Evolutionary conservation across 2,888 invertebrate species (phyloP), one percentile per base, ranked within the genome.

Genomic region (Cantharis rustica): DNA sequence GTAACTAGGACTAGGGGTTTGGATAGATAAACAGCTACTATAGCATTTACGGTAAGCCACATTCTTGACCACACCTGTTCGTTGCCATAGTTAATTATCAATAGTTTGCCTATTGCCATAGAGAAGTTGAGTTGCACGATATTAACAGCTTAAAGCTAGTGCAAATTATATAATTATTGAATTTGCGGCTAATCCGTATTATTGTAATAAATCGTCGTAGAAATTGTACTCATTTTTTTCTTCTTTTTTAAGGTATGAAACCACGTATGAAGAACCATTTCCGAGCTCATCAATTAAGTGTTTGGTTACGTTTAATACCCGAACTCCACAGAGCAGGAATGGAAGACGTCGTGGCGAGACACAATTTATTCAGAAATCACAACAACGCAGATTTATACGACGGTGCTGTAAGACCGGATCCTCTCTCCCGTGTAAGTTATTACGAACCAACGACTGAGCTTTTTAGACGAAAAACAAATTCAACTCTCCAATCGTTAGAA

Each of bases 231-330:
- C 20, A 70, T 10, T 61, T 26, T 72, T 79, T 72, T 80, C 84
- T 84, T 86, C 80, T 88, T 89, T 27, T 31, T 1, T 91, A 98
- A 31, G 98, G 96, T 82, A 93, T 95, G 92, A 96, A 97, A 86
- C 96, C 97, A 0, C 93, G 95, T 78, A 92, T 96, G 89, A 96
- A 96, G 86, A 96, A 97, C 87, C 98, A 98, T 89, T 98, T 96
- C 89, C 92, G 98, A 69, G 97, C 98, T 1, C 97, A 98, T 88
- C 97, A 98, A 86, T 91, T 98, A 70, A 97, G 98, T 68, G 96
- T 98, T 66, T 98, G 98, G 98, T 89, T 98, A 10, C 94, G 98
- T 7, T 91, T 98, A 9, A 95, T 98, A 68, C 98, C 98, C 0
- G 97, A 98, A 87, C 90, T 96, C 0, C 96, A 96, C 86, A 90